phyloP scores from a whole-genome alignment of 2,888 invertebrate species.

The Cantharis rufa region DNA sequence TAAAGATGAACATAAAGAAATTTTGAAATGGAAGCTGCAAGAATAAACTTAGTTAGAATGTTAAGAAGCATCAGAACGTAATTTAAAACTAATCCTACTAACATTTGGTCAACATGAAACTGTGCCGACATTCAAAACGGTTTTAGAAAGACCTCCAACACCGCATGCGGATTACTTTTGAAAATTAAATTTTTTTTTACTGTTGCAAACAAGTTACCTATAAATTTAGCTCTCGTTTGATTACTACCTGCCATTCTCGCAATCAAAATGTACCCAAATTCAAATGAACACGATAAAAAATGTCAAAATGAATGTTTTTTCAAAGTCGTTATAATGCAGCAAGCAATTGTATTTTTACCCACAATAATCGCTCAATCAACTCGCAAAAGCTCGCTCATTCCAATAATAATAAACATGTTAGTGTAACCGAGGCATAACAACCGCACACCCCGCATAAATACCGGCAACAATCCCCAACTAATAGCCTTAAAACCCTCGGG shows the following conservation, averaged over 20 bases:
- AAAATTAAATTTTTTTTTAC: neutral
- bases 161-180: neutral
- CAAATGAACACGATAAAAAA: slow-evolving; percentile 1
- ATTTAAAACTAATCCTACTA: slow-evolving; percentile 27
- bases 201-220: neutral
- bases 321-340: slow-evolving; percentile 8
- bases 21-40: slow-evolving; percentile 17
- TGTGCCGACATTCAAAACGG: slow-evolving; percentile 19
- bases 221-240: neutral
- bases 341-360: slow-evolving; percentile 38
- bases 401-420: slow-evolving; percentile 53
- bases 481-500: slow-evolving; percentile 32
- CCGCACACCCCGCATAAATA: slow-evolving; percentile 47
- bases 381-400: slow-evolving; percentile 49
- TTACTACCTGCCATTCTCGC: neutral
- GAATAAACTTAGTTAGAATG: slow-evolving; percentile 20
- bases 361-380: slow-evolving; percentile 53
- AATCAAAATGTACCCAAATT: neutral
- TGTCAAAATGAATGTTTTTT: slow-evolving; percentile 4
- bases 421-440: slow-evolving; percentile 42
- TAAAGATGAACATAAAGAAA: slow-evolving; percentile 17
- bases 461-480: slow-evolving; percentile 46
- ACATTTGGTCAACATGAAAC: slow-evolving; percentile 30
- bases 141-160: slow-evolving; percentile 23
- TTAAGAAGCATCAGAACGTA: slow-evolving; percentile 19